A percentile compares a stretch with the other conserved stretches of the same genome.
Evolutionary conservation across 2,113 vertebrate species (phyloP).

Genomic region (Alectura lathami): DNA sequence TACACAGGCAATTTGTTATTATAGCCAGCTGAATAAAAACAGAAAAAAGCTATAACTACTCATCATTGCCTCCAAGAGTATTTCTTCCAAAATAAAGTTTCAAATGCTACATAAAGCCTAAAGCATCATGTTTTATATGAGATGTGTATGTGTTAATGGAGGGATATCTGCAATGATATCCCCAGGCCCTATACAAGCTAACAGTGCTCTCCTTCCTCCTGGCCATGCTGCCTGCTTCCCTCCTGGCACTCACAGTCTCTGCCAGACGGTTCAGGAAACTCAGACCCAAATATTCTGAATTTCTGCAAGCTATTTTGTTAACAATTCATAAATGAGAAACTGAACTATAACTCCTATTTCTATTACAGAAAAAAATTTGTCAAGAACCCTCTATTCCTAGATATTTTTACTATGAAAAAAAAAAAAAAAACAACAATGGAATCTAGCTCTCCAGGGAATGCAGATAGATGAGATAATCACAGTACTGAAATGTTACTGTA

Average conservation of each 20-base stretch:
- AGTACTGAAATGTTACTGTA: neutral
- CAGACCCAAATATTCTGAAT: neutral
- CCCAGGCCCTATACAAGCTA: neutral
- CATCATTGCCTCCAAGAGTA: neutral
- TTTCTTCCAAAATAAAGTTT: conserved; percentile 5
- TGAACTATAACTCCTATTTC: neutral
- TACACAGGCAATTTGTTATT: neutral
- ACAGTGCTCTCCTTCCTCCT: neutral
- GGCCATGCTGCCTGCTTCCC: neutral
- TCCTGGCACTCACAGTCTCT: neutral
- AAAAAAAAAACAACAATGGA: neutral
- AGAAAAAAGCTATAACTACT: neutral
- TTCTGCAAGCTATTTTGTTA: neutral
- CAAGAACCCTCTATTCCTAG: neutral
- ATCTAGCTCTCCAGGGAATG: neutral
- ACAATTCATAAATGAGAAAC: neutral
- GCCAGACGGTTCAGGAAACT: neutral
- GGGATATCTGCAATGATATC: neutral
- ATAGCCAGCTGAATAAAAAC: neutral
- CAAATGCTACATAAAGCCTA: neutral
- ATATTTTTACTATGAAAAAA: neutral
- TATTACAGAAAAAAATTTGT: neutral
- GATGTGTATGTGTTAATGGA: neutral
- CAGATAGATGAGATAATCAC: neutral
- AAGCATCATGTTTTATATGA: neutral